Evolutionary conservation across 2,888 invertebrate genomes (phyloP).

Genomic region (Trissolcus japonicus): DNA sequence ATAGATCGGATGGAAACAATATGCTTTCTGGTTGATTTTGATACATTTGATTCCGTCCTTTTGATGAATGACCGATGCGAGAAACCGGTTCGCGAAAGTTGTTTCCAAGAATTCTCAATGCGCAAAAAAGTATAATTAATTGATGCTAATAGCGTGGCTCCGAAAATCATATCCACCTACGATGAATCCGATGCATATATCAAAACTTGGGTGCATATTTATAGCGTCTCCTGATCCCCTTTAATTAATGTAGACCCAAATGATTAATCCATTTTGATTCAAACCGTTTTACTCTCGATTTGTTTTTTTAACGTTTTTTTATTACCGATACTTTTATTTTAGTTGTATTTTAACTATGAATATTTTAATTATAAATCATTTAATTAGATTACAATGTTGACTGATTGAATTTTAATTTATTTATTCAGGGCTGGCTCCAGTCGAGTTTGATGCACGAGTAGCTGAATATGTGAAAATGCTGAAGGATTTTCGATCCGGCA

Average conservation of each 20-base stretch:
- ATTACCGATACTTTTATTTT: neutral
- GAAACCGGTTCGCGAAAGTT: slow-evolving; percentile 42
- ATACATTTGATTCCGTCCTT: slow-evolving; percentile 29
- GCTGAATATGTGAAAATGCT: slow-evolving; percentile 88
- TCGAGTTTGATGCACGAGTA: slow-evolving; percentile 87
- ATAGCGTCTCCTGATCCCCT: slow-evolving; percentile 34
- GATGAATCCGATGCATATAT: slow-evolving; percentile 51
- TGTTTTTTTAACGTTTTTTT: neutral
- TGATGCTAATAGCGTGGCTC: slow-evolving; percentile 53
- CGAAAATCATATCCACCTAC: slow-evolving; percentile 50
- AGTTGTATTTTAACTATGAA: neutral
- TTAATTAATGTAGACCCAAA: slow-evolving; percentile 40
- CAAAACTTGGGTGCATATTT: slow-evolving; percentile 42
- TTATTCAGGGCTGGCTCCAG: slow-evolving; percentile 80
- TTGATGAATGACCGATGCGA: slow-evolving; percentile 44
- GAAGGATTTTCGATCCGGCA: slow-evolving; percentile 70
- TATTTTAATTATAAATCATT: neutral
- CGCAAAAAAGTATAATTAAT: slow-evolving; percentile 55
- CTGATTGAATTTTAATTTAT: slow-evolving; percentile 60
- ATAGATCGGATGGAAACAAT: neutral
- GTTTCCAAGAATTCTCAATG: slow-evolving; percentile 44
- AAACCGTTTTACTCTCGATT: neutral
- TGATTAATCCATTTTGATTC: slow-evolving; percentile 38
- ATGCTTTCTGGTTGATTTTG: no score
- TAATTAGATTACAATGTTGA: neutral